Evolutionary conservation across 2,888 invertebrate genomes (phyloP).

Genomic region (Plagodis dolabraria): DNA sequence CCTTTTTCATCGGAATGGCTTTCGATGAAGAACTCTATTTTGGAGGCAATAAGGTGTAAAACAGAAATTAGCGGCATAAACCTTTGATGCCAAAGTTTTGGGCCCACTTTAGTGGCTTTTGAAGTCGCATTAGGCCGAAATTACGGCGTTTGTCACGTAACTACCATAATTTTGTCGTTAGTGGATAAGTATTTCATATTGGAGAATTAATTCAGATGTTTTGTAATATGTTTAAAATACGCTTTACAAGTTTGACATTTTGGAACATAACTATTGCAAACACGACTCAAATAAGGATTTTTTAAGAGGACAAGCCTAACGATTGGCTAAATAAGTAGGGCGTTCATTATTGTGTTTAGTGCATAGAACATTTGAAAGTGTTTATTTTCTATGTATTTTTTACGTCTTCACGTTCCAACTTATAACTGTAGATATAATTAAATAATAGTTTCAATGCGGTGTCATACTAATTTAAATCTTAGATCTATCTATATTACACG

Average conservation of each 20-base stretch:
- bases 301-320: too few species aligned
- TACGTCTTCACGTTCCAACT: too few species aligned
- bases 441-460: not conserved
- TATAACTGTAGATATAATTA: not conserved
- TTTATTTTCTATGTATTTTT: too few species aligned
- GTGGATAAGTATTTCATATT: constrained; percentile 25
- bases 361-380: too few species aligned
- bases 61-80: constrained; percentile 8
- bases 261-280: too few species aligned
- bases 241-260: constrained; percentile 3
- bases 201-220: constrained; percentile 23
- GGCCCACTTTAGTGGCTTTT: constrained; percentile 39
- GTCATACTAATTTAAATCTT: not conserved
- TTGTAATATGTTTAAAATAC: constrained; percentile 14
- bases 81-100: constrained; percentile 34
- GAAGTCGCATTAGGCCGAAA: constrained; percentile 45
- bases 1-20: constrained; percentile 12
- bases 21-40: constrained; percentile 26
- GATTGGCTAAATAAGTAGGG: too few species aligned
- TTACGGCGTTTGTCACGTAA: constrained; percentile 38
- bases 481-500: too few species aligned
- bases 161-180: constrained; percentile 38
- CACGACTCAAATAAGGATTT: too few species aligned
- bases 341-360: too few species aligned
- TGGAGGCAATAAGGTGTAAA: constrained; percentile 32